phyloP scores from a whole-genome alignment of 2,113 vertebrate genomes.

The Corvus cornix region DNA sequence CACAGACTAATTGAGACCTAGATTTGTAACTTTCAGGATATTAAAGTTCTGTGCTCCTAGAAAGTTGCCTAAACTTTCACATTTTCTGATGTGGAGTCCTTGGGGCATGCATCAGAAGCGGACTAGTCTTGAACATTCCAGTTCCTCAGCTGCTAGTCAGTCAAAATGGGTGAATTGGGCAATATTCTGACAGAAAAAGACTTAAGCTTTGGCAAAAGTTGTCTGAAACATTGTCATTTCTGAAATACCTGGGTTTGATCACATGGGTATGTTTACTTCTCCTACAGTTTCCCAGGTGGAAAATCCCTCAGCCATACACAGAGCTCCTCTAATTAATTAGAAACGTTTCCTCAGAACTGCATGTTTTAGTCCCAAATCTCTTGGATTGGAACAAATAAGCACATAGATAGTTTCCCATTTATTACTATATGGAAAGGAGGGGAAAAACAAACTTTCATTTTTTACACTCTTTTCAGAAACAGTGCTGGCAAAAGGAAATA shows the following conservation, averaged over 20 bases:
- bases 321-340: not conserved
- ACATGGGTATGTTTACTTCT: not conserved
- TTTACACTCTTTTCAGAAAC: not conserved
- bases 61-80: not conserved
- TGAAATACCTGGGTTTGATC: not conserved
- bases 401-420: not conserved
- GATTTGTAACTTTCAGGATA: not conserved
- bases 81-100: not conserved
- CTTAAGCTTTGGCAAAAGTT: not conserved
- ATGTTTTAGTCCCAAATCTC: not conserved
- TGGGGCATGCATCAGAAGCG: not conserved
- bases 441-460: not conserved
- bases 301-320: not conserved
- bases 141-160: not conserved
- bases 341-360: not conserved
- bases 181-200: not conserved
- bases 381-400: not conserved
- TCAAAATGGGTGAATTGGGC: not conserved
- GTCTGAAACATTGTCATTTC: not conserved
- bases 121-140: not conserved
- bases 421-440: not conserved
- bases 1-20: not conserved
- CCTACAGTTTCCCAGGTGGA: not conserved
- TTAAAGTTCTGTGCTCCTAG: not conserved
- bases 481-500: not conserved